These are phyloP conservation scores for Triplophysa bombifrons DNA, from an alignment of 2,797 vertebrate genomes.

Conservation along the genomic window DNA sequence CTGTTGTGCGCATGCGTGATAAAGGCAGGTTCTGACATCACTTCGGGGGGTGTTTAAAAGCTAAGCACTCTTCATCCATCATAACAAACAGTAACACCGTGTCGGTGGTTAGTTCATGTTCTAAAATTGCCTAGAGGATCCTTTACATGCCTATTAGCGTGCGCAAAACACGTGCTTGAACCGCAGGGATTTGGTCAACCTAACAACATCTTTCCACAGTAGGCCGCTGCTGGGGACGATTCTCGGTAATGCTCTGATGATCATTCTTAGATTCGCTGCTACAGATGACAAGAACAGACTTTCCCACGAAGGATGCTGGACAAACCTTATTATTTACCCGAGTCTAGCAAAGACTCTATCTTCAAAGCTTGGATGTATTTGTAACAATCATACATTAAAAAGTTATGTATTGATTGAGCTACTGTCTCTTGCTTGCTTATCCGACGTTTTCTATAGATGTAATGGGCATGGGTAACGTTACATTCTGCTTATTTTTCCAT, in stretches of 20 bases:
- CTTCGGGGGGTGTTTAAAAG: neutral
- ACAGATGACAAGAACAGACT: neutral
- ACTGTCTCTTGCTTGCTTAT: neutral
- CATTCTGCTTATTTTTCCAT: neutral
- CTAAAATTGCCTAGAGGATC: neutral
- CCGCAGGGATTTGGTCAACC: slow-evolving; percentile 6
- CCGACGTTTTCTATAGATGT: neutral
- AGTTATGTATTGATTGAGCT: neutral
- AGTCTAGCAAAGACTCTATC: too few species aligned
- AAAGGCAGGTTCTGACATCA: slow-evolving; percentile 27
- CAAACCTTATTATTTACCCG: neutral
- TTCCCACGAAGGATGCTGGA: neutral
- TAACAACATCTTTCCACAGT: slow-evolving; percentile 26
- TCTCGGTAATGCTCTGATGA: neutral
- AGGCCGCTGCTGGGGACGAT: neutral
- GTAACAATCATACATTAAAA: neutral
- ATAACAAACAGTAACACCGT: neutral
- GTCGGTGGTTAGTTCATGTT: neutral
- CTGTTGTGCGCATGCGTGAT: slow-evolving; percentile 37
- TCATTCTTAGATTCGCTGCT: neutral
- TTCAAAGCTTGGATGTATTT: neutral
- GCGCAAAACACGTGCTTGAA: neutral
- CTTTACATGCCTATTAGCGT: neutral
- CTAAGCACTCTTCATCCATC: neutral
- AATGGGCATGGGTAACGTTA: neutral